Evolutionary conservation across 2,113 vertebrate genomes (phyloP), one percentile per base, ranked within the genome.

Genomic region (Stigmatopora argus): DNA sequence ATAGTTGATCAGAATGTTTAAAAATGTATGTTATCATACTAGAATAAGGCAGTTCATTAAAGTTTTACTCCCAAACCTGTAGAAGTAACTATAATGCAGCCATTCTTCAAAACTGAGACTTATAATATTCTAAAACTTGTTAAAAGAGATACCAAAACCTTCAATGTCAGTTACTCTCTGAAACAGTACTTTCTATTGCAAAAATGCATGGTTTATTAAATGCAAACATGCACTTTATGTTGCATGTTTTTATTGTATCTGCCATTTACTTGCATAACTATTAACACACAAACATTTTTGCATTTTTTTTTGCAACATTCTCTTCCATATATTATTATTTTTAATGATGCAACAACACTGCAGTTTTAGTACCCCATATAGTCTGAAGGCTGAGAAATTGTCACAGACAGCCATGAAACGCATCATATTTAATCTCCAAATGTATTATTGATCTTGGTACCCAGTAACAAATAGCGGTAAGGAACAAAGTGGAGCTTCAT

Each of bases 261-360:
- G 53, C 26, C 53, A 56, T 19, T 14, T 53, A 13, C 19, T 56
- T 56, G 23, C 23, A 56, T 26, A 7, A 56, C 31, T 56, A 31
- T 56, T 12, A 34, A 56, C 12, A 56, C 13, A 31, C 23, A 15
- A 56, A 56, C 23, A 56, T 23, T 6, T 56, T 31, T 56, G 26
- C 26, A 23, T 56, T 14, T 55, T 49, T 18, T 49, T 55, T 55
- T 55, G 26, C 26, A 52, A 21, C 19, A 12, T 21, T 21, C 18
- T 26, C 12, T 55, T 31, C 53, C 26, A 31, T 55, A 14, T 26
- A 55, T 5, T 11, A 31, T 21, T n/a, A n/a, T 23, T 55, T 55
- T 53, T 55, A 26, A 55, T 55, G 53, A 31, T 31, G 53, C 53
- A 55, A 55, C 53, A 55, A 55, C 23, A 55, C 23, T 41, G 53